These are phyloP conservation scores for Triplophysa siluroides DNA, from an alignment of 2,113 vertebrate genomes.

Conservation along the genomic window DNA sequence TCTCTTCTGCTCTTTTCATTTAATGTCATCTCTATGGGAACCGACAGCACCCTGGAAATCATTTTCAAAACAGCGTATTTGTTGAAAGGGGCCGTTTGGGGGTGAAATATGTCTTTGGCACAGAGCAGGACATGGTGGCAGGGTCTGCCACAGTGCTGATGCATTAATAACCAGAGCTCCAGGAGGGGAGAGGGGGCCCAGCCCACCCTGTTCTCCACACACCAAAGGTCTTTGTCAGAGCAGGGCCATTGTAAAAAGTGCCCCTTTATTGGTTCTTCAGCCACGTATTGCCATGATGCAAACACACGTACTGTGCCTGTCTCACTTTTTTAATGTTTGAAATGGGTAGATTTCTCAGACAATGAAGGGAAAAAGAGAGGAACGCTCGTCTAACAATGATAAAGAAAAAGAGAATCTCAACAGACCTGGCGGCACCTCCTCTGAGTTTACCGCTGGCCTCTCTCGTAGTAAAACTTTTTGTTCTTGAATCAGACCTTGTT, in stretches of 20 bases:
- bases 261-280: constrained; percentile 72
- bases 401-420: neutral
- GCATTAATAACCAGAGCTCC: constrained; percentile 82
- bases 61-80: constrained; percentile 86
- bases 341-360: constrained; percentile 32
- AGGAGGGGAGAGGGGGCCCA: constrained; percentile 58
- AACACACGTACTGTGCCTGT: constrained; percentile 50
- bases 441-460: neutral
- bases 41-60: constrained; percentile 83
- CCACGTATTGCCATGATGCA: constrained; percentile 66
- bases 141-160: constrained; percentile 73
- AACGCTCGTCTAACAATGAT: neutral
- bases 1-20: constrained; percentile 81
- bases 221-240: constrained; percentile 73
- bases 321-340: constrained; percentile 21
- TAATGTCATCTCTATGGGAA: constrained; percentile 92
- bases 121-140: constrained; percentile 68
- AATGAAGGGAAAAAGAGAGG: constrained; percentile 34
- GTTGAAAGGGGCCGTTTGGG: constrained; percentile 73
- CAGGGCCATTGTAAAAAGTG: constrained; percentile 68
- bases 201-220: constrained; percentile 60
- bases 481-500: neutral
- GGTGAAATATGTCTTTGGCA: constrained; percentile 83
- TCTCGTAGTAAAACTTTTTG: neutral
- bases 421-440: neutral